Conservation (phyloP, 2,113 vertebrate genomes). For the Deroptyus accipitrinus region DNA sequence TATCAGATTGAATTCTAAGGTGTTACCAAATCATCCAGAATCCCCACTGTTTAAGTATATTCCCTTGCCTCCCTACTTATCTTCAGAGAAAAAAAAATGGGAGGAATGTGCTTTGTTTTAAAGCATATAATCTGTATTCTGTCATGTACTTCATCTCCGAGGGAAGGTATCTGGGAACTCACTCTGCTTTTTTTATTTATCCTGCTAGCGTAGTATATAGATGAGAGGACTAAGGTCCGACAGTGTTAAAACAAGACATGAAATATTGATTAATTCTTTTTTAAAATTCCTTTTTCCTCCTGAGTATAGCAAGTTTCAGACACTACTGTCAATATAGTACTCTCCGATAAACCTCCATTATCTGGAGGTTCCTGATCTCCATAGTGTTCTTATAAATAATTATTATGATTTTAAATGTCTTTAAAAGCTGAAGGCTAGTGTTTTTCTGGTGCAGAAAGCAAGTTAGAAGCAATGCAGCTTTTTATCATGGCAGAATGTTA, state of each 20-base stretch:
- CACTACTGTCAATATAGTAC: slow-evolving; percentile 48
- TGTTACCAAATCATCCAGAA: slow-evolving; percentile 49
- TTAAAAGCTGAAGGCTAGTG: slow-evolving; percentile 22
- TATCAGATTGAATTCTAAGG: slow-evolving; percentile 54
- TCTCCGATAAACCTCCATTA: slow-evolving; percentile 63
- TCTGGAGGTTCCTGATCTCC: slow-evolving; percentile 42
- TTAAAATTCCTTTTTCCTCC: slow-evolving; percentile 61
- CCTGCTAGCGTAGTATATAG: slow-evolving; percentile 66
- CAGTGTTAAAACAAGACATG: slow-evolving; percentile 72
- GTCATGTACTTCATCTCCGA: slow-evolving; percentile 62
- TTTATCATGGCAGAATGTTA: not conserved
- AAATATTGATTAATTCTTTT: slow-evolving; percentile 74
- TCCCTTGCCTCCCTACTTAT: slow-evolving; percentile 20
- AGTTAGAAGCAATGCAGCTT: slow-evolving; percentile 10
- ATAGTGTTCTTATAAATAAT: slow-evolving; percentile 49
- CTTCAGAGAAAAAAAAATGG: slow-evolving; percentile 36
- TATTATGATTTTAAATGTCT: slow-evolving; percentile 53
- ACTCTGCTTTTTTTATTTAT: slow-evolving; percentile 74
- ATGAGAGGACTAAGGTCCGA: slow-evolving; percentile 66
- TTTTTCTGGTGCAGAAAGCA: slow-evolving; percentile 18
- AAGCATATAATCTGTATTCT: slow-evolving; percentile 73
- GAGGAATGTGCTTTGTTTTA: slow-evolving; percentile 51
- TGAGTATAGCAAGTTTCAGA: slow-evolving; percentile 64
- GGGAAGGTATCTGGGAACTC: slow-evolving; percentile 64
- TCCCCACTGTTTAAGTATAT: slow-evolving; percentile 53